These are phyloP conservation scores for Scaeva pyrastri DNA, from an alignment of 2,888 invertebrate species.

Conservation along the genomic window DNA sequence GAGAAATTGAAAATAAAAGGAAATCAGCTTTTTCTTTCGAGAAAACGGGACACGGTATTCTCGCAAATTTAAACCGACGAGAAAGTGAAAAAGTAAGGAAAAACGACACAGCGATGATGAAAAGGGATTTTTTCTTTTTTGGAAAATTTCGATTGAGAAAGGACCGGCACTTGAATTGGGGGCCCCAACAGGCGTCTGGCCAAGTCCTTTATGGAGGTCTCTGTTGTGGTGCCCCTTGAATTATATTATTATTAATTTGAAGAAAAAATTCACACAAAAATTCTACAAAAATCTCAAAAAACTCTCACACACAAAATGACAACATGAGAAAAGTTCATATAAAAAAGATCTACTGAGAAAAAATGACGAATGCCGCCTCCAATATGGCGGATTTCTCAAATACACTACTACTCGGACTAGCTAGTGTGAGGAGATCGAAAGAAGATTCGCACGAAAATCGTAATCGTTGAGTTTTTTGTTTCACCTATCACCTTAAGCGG, in stretches of 20 bases:
- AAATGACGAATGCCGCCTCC: constrained; percentile 79
- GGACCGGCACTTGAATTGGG: constrained; percentile 77
- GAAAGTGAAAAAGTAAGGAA: constrained; percentile 43
- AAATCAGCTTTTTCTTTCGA: neutral
- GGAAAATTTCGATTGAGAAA: constrained; percentile 51
- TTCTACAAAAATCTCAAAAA: constrained; percentile 31
- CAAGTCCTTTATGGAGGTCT: constrained; percentile 77
- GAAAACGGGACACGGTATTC: constrained; percentile 14
- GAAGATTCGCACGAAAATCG: constrained; percentile 67
- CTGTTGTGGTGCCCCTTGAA: constrained; percentile 78
- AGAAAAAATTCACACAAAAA: constrained; percentile 60
- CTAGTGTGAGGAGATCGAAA: constrained; percentile 62
- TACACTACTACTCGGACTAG: constrained; percentile 30
- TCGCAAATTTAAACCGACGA: constrained; percentile 32
- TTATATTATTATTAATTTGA: constrained; percentile 54
- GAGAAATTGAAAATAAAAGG: neutral
- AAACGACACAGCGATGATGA: constrained; percentile 54
- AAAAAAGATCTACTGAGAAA: constrained; percentile 77
- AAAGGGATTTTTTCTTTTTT: constrained; percentile 47
- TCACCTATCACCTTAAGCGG: constrained; percentile 48
- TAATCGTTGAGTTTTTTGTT: constrained; percentile 69
- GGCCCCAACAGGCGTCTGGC: constrained; percentile 78
- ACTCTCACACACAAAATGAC: constrained; percentile 76
- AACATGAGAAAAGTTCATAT: constrained; percentile 76
- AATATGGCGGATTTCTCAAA: constrained; percentile 78